Evolutionary conservation across 2,888 invertebrate species (phyloP), one percentile per base, ranked within the genome.

Genomic region (Isotomurus palustris): DNA sequence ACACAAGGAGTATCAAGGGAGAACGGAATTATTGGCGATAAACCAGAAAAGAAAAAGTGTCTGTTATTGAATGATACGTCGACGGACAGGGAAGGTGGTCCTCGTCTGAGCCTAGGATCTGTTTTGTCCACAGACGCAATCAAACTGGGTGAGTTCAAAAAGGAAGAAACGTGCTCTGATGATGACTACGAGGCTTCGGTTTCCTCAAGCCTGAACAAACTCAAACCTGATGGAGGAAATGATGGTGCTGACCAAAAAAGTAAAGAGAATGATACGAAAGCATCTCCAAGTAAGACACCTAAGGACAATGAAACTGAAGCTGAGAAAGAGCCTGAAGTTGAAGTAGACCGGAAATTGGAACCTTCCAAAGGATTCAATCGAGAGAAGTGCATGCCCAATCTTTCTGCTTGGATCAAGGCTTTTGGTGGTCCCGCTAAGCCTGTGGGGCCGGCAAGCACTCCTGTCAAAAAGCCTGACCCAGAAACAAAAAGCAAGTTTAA

Each of bases 401-500:
- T 90, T 55, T 91, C 89, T 73, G 91, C 90, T 27, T 92, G 91
- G 91, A 88, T 91, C 64, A 91, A 90, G 76, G 91, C 91, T 0
- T 91, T 92, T 73, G 91, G 91, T 10, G 87, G 87, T 1, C 91
- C 91, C 1, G 90, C 90, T 76, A 81, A 79, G 60, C 70, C 74
- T 1, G 80, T 80, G 45, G 87, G 86, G 2, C 17, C 24, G 19
- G 25, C 53, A 8, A 28, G 44, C 5, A 43, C 65, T 1, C 44
- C 60, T 3, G 66, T 44, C 68, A 87, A 72, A 56, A 74, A 73
- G 58, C 56, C 68, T 28, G 73, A 74, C 58, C 53, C 60, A 2
- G 65, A 61, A 2, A 40, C 65, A 27, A 69, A 69, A 53, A 65
- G 58, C 53, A 65, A 66, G 52, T 70, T 71, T 41, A 62, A 66